These are phyloP conservation scores for Ceriagrion tenellum DNA, from an alignment of 2,888 invertebrate genomes.

Conservation along the genomic window DNA sequence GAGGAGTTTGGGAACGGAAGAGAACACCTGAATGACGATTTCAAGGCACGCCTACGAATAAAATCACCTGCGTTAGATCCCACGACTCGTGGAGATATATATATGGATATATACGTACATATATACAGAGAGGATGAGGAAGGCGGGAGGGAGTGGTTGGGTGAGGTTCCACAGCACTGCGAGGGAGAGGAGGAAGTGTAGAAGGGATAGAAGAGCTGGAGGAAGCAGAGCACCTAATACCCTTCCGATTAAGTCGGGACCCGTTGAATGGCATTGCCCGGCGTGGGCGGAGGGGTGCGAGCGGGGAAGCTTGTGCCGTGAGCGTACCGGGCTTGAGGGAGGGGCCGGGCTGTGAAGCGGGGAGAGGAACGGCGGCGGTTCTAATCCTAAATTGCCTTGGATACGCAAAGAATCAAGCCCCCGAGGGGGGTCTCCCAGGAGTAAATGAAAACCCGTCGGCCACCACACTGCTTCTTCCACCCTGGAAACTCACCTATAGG, in stretches of 20 bases:
- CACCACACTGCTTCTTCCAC: not conserved
- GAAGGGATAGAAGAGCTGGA: not conserved
- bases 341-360: not conserved
- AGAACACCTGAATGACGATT: conserved; percentile 61
- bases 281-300: not conserved
- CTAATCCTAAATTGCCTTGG: conserved; percentile 67
- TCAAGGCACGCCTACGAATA: conserved; percentile 61
- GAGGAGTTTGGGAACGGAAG: not conserved
- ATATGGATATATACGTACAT: no score
- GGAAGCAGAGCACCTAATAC: conserved; percentile 53
- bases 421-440: conserved; percentile 47
- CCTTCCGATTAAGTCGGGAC: conserved; percentile 64
- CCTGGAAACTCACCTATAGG: not conserved
- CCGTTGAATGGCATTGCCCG: conserved; percentile 33
- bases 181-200: not conserved
- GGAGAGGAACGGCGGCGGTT: not conserved
- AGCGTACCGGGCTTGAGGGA: not conserved
- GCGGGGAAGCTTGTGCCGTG: not conserved
- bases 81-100: conserved; percentile 15
- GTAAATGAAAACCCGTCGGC: conserved; percentile 64
- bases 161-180: not conserved
- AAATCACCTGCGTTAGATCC: conserved; percentile 63
- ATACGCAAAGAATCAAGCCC: conserved; percentile 60
- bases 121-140: not conserved
- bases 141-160: not conserved